These are phyloP conservation scores for Gallinago paraguaiae DNA, from an alignment of 2,113 vertebrate species.

Conservation along the genomic window DNA sequence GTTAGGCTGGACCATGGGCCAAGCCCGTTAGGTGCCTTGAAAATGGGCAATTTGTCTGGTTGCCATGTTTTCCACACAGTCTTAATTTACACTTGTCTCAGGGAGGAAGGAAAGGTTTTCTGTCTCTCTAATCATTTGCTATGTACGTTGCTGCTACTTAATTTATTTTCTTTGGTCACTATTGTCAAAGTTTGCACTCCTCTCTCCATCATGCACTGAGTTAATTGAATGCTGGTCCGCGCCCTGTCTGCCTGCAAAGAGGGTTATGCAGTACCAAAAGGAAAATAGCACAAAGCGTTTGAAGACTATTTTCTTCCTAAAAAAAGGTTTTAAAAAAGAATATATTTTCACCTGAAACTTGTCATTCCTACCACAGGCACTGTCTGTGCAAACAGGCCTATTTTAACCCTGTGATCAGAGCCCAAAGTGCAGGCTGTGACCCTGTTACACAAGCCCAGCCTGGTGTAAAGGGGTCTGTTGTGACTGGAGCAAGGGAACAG, in stretches of 20 bases:
- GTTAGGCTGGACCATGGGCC: neutral
- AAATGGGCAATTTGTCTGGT: neutral
- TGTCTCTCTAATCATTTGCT: neutral
- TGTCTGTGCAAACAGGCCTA: neutral
- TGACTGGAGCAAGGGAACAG: neutral
- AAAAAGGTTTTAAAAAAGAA: neutral
- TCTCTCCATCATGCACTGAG: neutral
- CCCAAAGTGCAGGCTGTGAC: neutral
- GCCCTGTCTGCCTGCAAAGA: neutral
- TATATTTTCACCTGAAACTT: neutral
- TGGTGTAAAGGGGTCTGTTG: neutral
- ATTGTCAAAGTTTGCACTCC: neutral
- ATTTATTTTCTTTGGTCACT: conserved; percentile 3
- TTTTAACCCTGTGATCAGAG: neutral
- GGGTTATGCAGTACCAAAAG: neutral
- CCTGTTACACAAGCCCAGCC: too few species aligned
- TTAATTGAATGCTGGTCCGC: neutral
- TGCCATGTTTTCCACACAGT: neutral
- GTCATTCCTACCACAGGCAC: neutral
- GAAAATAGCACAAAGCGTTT: neutral
- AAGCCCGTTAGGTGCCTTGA: neutral
- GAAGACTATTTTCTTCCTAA: neutral
- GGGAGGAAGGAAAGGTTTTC: neutral
- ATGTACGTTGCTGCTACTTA: neutral
- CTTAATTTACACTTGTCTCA: neutral